phyloP scores from a whole-genome alignment of 1,140 invertebrate genomes.

The Odontomachus brunneus region DNA sequence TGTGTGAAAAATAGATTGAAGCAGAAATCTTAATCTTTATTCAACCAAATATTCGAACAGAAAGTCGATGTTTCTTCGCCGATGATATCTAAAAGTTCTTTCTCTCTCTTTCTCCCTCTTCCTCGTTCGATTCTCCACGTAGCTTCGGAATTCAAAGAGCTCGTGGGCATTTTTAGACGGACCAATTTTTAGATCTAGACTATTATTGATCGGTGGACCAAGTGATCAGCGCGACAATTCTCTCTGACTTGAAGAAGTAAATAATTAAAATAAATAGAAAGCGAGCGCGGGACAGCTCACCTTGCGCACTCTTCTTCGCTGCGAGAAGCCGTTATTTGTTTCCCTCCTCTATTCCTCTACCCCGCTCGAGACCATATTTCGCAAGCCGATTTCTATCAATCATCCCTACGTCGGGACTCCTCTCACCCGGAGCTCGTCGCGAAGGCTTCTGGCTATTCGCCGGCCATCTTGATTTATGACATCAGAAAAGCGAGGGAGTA shows the following conservation, averaged over 20 bases:
- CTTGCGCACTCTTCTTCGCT: no score
- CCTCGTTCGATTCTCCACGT: background rate
- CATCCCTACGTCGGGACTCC: slow-evolving; percentile 1
- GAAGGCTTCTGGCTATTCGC: no score
- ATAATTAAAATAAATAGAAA: background rate
- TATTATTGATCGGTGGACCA: background rate
- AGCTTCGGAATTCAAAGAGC: background rate
- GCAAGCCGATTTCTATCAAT: slow-evolving; percentile 39
- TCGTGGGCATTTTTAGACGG: background rate
- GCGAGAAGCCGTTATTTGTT: background rate
- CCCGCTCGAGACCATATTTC: background rate
- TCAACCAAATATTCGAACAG: background rate
- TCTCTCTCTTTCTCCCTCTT: background rate
- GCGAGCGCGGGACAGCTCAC: no score
- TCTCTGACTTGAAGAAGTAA: background rate
- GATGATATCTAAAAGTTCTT: background rate
- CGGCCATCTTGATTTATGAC: no score
- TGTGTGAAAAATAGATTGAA: no score
- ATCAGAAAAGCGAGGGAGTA: no score
- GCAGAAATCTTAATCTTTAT: no score
- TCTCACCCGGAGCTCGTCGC: slow-evolving; percentile 9
- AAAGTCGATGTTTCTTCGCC: background rate
- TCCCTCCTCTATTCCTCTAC: background rate
- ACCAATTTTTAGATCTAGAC: background rate
- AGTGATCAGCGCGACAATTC: background rate